phyloP scores from a whole-genome alignment of 2,888 invertebrate genomes.

The Phymatocera aterrima region DNA sequence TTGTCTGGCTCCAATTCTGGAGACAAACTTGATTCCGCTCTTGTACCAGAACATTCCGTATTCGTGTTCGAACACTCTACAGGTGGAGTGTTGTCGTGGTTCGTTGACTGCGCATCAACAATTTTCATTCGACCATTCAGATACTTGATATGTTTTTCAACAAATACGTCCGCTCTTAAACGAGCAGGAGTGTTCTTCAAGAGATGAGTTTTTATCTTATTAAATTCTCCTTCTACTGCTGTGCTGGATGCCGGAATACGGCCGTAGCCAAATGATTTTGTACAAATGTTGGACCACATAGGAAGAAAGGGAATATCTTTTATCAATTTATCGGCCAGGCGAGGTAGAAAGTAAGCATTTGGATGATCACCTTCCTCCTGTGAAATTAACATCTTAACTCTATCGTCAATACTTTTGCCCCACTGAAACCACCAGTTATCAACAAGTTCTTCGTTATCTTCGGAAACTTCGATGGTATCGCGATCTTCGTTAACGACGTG shows the following conservation, averaged over 20 bases:
- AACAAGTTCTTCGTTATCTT: too few relatives aligned
- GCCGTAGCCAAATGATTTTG: slow-evolving; percentile 49
- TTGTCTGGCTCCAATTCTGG: too few relatives aligned
- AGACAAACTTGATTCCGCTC: too few relatives aligned
- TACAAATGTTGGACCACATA: slow-evolving; percentile 47
- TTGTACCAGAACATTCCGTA: too few relatives aligned
- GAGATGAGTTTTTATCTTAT: slow-evolving; percentile 48
- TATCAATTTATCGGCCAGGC: slow-evolving; percentile 45
- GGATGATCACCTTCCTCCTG: too few relatives aligned
- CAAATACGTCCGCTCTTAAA: slow-evolving; percentile 47
- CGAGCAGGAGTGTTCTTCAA: slow-evolving; percentile 28
- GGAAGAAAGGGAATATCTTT: slow-evolving; percentile 46
- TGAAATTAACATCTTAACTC: too few relatives aligned
- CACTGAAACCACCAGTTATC: too few relatives aligned
- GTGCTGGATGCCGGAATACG: slow-evolving; percentile 50
- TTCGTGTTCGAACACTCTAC: too few relatives aligned
- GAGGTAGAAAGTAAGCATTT: too few relatives aligned
- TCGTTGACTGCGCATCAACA: background rate
- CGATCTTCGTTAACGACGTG: too few relatives aligned
- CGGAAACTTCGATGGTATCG: too few relatives aligned
- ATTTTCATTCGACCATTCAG: slow-evolving; percentile 47
- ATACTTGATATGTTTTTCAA: slow-evolving; percentile 46
- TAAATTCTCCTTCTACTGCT: slow-evolving; percentile 47
- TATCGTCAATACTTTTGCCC: too few relatives aligned
- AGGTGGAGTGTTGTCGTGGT: background rate